Evolutionary conservation across 2,113 vertebrate genomes (phyloP), one percentile per base, ranked within the genome.

Genomic region (Lethenteron reissneri): DNA sequence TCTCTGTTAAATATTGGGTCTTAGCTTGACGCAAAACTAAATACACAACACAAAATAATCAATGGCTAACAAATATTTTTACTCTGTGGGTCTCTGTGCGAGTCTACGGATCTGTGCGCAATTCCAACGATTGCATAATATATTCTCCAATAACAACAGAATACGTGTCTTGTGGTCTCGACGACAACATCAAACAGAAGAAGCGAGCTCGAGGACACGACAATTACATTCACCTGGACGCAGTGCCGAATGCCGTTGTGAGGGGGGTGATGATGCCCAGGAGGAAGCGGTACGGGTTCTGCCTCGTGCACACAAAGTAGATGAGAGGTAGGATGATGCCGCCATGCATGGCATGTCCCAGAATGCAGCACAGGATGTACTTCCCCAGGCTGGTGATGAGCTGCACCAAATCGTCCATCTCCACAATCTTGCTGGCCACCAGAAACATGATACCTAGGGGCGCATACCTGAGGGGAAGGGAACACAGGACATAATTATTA

Each of bases 361-460:
- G 75, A 76, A 97, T 88, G 1, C 90, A 95, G 4, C 92, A 90
- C 0, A 96, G 85, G 74, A 99, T 96, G 70, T 99, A 99, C 78
- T 99, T 99, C 73, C 92, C 94, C 72, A 97, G 79, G 74, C 88
- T 94, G 71, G 90, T 88, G 79, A 97, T 90, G 74, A 99, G 77
- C 70, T 85, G 77, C 19, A 89, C 62, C 58, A 97, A 82, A 75
- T 97, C 85, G 75, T 90, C 90, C 91, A 97, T 97, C 79, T 96
- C 94, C 70, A 97, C 87, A 62, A 99, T 95, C 84, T 96, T 97
- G 81, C 94, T 97, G 75, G 89, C 92, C 72, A 99, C 87, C 72
- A 99, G 86, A 81, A 96, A 99, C 83, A 85, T 89, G 78, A 99
- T 94, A 75, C 94, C 94, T 71, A 99, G 79, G 6, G 94, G 94